Evolutionary conservation across 2,888 invertebrate genomes (phyloP), one percentile per base, ranked within the genome.

Genomic region (Enoplolaimus lenunculus): DNA sequence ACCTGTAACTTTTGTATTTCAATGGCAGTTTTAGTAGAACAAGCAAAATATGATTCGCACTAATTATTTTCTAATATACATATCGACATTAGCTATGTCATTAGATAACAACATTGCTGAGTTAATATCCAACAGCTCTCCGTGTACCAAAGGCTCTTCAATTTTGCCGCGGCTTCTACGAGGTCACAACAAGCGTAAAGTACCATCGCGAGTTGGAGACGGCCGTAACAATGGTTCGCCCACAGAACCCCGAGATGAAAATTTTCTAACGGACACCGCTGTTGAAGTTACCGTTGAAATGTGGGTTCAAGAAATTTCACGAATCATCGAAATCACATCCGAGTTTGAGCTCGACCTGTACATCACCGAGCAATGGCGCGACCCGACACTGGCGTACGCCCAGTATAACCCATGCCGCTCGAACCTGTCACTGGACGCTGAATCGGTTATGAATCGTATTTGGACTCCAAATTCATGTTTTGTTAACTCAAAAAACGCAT

Each of bases 231-330:
- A 7, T 45, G 45, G 21, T 7, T 45, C 45, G 45, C 45, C 45
- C 7, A 13, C 45, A 45, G 45, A 21, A 7, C n/a, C n/a, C n/a
- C n/a, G n/a, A n/a, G n/a, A n/a, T n/a, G n/a, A n/a, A n/a, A 62
- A 62, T 16, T 16, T 62, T 31, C 64, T 28, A n/a, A 68, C 79
- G 80, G 73, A 76, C 76, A 1, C 77, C 79, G 30, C 77, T 80
- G 30, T 76, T 75, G 34, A 28, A 21, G 70, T 70, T 2, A 70
- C 70, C 2, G 70, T 73, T 75, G 77, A 76, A 80, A 80, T 76
- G 29, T 80, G 80, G 80, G 77, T 80, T 30, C 80, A 80, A 72
- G 80, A 80, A 74, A 79, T 80, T 26, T 80, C 80, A 34, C 78
- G 78, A 71, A 80, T 80, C 71, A 79, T 79, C 71, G 80, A 80